Base-by-base conservation (phyloP, 2,888 invertebrate genomes). In the Cheilosia urbana region DNA sequence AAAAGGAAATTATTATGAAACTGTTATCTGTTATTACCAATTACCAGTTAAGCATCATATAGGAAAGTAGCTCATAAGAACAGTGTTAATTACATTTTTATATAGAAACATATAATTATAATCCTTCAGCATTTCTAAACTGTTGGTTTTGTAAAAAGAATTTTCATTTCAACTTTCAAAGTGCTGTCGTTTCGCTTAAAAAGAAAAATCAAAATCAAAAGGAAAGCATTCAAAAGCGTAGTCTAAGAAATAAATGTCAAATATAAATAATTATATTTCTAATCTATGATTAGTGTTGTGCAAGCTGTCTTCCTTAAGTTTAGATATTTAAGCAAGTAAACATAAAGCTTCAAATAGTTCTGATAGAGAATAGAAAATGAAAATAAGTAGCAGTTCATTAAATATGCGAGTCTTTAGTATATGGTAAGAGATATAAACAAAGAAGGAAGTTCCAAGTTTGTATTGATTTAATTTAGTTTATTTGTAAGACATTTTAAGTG, bases 141-240 rank as follows among this genome's bases (percentile, higher is more conserved):
- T 7, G 27, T 45, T 53, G n/a, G 11, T 63, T 63, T 73, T 83
- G 57, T 81, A 78, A 51, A 68, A 49, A 42, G n/a, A 47, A 51
- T 15, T 55, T 53, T 68, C 17, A 51, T 65, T 60, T 17, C 7
- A 30, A 60, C 24, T 17, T 65, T 40, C 9, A 60, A 71, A 63
- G 49, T 42, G 71, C 66, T 62, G 69, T n/a, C n/a, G n/a, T 83
- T 72, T 77, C 40, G 80, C 87, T 71, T 68, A 81, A 60, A 17
- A 81, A 60, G n/a, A 75, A 88, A 88, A 88, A 88, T 88, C 88
- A 88, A 90, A 90, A 89, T 17, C 57, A 82, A 80, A 85, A 69
- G 85, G 30, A 42, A 63, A 60, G 62, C 58, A 72, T 30, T 49
- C 73, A 66, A 69, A 57, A 34, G 66, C 60, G 73, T 78, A 89